Evolutionary conservation across 2,888 invertebrate genomes (phyloP).

Genomic region (Meta bourneti): DNA sequence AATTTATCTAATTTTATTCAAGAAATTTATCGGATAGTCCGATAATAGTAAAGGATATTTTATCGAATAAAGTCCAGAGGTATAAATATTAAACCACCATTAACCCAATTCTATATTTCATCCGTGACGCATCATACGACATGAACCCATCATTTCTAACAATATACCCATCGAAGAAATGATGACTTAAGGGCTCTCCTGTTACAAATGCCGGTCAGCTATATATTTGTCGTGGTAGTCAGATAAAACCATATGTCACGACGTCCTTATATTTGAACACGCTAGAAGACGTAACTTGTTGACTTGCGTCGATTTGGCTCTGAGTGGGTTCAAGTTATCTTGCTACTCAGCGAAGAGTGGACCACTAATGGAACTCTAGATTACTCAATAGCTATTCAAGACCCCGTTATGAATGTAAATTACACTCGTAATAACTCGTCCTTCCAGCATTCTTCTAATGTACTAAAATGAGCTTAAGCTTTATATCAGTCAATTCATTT

Average conservation of each 20-base stretch:
- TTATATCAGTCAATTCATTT: background rate
- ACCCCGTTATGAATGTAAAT: background rate
- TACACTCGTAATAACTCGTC: background rate
- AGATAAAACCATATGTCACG: background rate
- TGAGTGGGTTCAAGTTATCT: background rate
- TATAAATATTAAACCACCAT: background rate
- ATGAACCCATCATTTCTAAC: background rate
- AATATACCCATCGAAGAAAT: background rate
- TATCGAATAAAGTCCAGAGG: background rate
- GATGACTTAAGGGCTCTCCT: background rate
- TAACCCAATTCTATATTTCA: background rate
- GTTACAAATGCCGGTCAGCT: background rate
- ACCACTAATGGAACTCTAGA: background rate
- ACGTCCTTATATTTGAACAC: background rate
- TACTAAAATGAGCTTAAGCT: background rate
- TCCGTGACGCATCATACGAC: background rate
- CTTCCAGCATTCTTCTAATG: background rate
- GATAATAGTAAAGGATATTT: no score
- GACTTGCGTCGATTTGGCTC: background rate
- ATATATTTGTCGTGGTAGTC: background rate
- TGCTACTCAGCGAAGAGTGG: background rate
- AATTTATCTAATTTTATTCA: no score
- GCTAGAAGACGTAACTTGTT: background rate
- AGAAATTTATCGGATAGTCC: no score
- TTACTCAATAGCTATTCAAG: background rate